Base-by-base conservation (phyloP, 2,888 invertebrate genomes). In the Conops quadrifasciatus region DNA sequence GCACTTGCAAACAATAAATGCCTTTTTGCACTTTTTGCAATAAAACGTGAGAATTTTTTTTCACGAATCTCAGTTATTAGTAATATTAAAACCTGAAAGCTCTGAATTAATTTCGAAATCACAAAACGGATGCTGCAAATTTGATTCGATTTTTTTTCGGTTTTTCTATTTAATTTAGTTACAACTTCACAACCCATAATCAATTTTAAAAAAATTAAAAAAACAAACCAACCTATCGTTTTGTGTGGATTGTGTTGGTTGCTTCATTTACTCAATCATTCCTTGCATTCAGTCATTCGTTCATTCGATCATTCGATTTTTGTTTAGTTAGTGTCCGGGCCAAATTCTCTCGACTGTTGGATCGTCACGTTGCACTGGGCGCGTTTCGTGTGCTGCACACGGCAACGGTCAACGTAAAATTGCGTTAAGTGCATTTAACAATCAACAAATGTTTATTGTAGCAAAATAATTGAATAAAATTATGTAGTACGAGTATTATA, bases 311-410 rank as follows among this genome's bases (percentile, higher is more conserved):
- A n/a, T 43, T 9, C 13, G 5, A 13, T 53, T 21, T 53, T 11
- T 49, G 49, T 49, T 53, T 53, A 21, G 53, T 24, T 53, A 21
- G 24, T 9, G 19, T 24, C 58, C 19, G 58, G 24, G 56, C 28
- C 19, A 58, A 67, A 67, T 67, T 43, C 58, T 16, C 58, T 28
- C 45, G 56, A 67, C 58, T 58, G 36, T n/a, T 24, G 19, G 19
- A 67, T 45, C 45, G 47, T 36, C 67, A 67, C 67, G 67, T 67
- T 67, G 67, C 30, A 43, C 5, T 9, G 58, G 0, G 11, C 9
- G 36, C 9, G 36, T 9, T 36, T n/a, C 53, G n/a, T 21, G 53
- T 56, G 49, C 1, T 5, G 36, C 64, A 28, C 64, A 24, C 36
- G 26, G 47, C 47, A 47, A 36, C 47, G 28, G 4, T 15, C 24